phyloP scores from a whole-genome alignment of 2,888 invertebrate species.

The Drosophila phalerata region DNA sequence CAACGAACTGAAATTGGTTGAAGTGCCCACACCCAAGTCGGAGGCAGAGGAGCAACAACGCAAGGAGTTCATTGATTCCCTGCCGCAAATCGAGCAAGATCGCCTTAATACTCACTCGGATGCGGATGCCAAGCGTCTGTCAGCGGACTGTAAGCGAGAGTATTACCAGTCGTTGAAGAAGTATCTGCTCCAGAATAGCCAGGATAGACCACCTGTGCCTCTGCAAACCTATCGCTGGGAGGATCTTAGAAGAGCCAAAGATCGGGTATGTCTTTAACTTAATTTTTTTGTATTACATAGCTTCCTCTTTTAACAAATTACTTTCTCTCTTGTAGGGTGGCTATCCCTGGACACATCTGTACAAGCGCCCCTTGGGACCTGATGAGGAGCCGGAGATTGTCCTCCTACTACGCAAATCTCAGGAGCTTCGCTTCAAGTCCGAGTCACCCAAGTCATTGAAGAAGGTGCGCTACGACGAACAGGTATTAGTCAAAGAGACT shows the following conservation, averaged over 20 bases:
- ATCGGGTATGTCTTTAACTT: constrained; percentile 84
- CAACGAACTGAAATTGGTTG: constrained; percentile 66
- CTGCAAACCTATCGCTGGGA: constrained; percentile 93
- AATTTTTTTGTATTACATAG: neutral
- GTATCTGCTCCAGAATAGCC: constrained; percentile 78
- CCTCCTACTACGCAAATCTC: constrained; percentile 83
- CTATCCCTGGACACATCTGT: constrained; percentile 93
- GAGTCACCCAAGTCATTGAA: constrained; percentile 85
- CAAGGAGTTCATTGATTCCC: constrained; percentile 82
- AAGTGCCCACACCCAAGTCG: constrained; percentile 81
- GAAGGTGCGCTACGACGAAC: constrained; percentile 85
- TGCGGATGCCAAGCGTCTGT: constrained; percentile 79
- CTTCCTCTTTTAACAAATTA: neutral
- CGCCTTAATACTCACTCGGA: constrained; percentile 54
- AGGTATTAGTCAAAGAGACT: constrained; percentile 85
- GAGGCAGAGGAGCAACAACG: constrained; percentile 83
- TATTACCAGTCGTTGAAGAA: constrained; percentile 84
- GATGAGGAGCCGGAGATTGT: constrained; percentile 85
- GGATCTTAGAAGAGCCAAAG: constrained; percentile 90
- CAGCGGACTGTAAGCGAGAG: constrained; percentile 83
- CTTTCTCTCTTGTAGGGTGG: constrained; percentile 87
- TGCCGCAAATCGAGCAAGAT: constrained; percentile 79
- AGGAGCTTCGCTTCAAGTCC: constrained; percentile 83
- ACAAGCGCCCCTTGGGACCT: constrained; percentile 88
- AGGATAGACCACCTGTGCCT: constrained; percentile 88